Evolutionary conservation across 2,888 invertebrate genomes (phyloP).

Genomic region (Morinoia aosen): DNA sequence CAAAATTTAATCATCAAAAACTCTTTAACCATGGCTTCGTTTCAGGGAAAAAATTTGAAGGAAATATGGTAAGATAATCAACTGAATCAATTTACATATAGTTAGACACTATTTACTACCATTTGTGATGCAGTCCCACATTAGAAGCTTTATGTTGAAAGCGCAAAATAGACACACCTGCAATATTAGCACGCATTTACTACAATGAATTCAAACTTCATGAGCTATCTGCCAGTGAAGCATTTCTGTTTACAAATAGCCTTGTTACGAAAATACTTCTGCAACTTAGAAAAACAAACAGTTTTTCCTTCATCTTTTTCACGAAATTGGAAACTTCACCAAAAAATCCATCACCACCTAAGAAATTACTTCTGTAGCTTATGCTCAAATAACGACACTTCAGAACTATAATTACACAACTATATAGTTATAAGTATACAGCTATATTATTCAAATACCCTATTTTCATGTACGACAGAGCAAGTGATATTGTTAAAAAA

Average conservation of each 20-base stretch:
- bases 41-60: neutral
- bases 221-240: no score
- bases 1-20: neutral
- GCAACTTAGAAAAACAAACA: neutral
- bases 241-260: no score
- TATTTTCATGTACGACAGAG: neutral
- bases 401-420: neutral
- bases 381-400: neutral
- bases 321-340: neutral
- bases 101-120: neutral
- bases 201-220: no score
- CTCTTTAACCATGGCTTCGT: neutral
- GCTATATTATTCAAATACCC: neutral
- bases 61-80: neutral
- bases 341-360: neutral
- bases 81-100: neutral
- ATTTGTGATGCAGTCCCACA: neutral
- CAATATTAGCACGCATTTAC: no score
- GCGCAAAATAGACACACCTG: neutral
- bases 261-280: no score
- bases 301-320: neutral
- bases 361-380: neutral
- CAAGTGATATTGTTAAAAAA: neutral
- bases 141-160: neutral
- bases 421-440: neutral